Evolutionary conservation across 2,888 invertebrate genomes (phyloP).

Genomic region (Selenia dentaria): DNA sequence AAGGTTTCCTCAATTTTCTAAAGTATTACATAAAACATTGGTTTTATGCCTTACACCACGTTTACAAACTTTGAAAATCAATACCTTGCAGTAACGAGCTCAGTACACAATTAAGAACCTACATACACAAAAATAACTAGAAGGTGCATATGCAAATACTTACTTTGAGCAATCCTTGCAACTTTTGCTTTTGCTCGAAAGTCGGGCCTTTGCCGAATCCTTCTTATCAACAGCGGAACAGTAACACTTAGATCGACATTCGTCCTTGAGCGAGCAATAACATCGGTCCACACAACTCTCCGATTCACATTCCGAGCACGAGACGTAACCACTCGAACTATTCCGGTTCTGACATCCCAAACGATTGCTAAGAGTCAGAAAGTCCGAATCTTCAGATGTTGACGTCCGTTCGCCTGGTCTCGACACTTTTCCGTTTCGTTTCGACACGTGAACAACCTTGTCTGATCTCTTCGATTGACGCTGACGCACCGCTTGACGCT

Average conservation of each 20-base stretch:
- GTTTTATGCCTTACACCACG: no score
- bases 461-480: slow-evolving; percentile 72
- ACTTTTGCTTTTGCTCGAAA: slow-evolving; percentile 62
- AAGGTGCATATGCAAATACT: no score
- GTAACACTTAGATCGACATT: slow-evolving; percentile 85
- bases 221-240: slow-evolving; percentile 84
- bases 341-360: slow-evolving; percentile 86
- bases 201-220: slow-evolving; percentile 60
- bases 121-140: no score
- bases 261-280: slow-evolving; percentile 90
- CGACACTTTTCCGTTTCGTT: slow-evolving; percentile 71
- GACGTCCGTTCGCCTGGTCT: slow-evolving; percentile 85
- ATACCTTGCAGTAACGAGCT: no score
- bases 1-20: no score
- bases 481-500: slow-evolving; percentile 68
- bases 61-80: no score
- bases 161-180: slow-evolving; percentile 79
- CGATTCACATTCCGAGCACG: slow-evolving; percentile 95
- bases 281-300: slow-evolving; percentile 95
- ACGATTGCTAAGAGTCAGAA: slow-evolving; percentile 83
- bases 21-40: no score
- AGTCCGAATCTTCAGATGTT: slow-evolving; percentile 86
- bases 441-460: slow-evolving; percentile 68
- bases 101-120: no score
- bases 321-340: slow-evolving; percentile 90